These are phyloP conservation scores for Halcyon badia DNA, from an alignment of 2,797 vertebrate species.

Conservation along the genomic window DNA sequence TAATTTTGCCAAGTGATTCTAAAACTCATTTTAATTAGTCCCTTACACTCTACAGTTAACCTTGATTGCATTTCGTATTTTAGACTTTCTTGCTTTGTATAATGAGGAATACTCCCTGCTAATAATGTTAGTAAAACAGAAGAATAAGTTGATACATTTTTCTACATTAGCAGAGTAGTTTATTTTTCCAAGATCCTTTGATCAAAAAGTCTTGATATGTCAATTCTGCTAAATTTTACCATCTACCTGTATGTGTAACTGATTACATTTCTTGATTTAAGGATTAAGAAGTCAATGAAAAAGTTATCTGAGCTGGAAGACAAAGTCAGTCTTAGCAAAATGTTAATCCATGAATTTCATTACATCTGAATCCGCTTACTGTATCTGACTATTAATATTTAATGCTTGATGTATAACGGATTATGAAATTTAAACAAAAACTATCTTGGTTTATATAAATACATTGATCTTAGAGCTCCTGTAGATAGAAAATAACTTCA, in stretches of 20 bases:
- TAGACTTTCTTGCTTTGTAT: constrained; percentile 33
- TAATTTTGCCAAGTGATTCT: constrained; percentile 54
- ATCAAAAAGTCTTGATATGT: constrained; percentile 15
- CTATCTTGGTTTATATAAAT: background rate
- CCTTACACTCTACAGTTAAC: constrained; percentile 29
- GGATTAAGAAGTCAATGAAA: constrained; percentile 49
- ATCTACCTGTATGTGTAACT: constrained; percentile 15
- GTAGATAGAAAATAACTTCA: background rate
- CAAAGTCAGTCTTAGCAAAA: constrained; percentile 32
- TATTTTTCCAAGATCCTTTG: constrained; percentile 15
- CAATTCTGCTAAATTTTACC: constrained; percentile 43
- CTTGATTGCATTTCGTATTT: constrained; percentile 29
- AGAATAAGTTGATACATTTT: constrained; percentile 24
- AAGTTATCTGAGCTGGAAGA: constrained; percentile 23
- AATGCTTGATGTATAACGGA: background rate
- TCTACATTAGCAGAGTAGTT: background rate
- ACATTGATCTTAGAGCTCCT: background rate
- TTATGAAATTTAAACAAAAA: constrained; percentile 44
- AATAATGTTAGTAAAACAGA: constrained; percentile 36
- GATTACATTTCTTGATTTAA: constrained; percentile 57
- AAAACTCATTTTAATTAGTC: constrained; percentile 63
- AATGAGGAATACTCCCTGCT: constrained; percentile 34
- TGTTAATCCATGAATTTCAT: constrained; percentile 13
- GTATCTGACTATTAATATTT: constrained; percentile 33
- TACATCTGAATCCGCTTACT: constrained; percentile 14